phyloP scores from a whole-genome alignment of 2,888 invertebrate species.

The Furcula furcula region DNA sequence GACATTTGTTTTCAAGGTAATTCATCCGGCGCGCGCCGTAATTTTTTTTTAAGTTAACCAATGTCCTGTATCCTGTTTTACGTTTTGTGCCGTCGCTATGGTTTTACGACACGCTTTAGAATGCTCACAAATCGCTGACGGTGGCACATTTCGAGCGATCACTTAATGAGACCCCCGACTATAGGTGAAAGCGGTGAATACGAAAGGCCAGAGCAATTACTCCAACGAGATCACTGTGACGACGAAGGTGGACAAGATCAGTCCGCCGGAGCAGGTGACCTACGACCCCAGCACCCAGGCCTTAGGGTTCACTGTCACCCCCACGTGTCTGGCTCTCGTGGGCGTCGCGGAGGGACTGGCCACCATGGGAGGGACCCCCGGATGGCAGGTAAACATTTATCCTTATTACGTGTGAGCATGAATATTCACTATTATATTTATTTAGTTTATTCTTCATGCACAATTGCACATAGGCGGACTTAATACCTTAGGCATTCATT shows the following conservation, averaged over 20 bases:
- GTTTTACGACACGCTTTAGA: slow-evolving; percentile 43
- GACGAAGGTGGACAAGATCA: slow-evolving; percentile 92
- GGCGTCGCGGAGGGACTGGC: slow-evolving; percentile 88
- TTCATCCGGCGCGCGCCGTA: slow-evolving; percentile 42
- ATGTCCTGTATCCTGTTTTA: slow-evolving; percentile 23
- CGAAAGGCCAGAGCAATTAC: slow-evolving; percentile 92
- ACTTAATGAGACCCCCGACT: slow-evolving; percentile 22
- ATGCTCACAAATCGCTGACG: slow-evolving; percentile 22
- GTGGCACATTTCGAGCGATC: slow-evolving; percentile 10
- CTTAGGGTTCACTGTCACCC: slow-evolving; percentile 89
- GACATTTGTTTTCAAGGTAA: slow-evolving; percentile 79
- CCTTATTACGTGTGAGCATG: no score
- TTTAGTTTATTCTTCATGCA: no score
- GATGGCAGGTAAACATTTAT: slow-evolving; percentile 64
- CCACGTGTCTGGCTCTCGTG: slow-evolving; percentile 89
- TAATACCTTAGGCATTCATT: no score
- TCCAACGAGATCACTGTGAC: slow-evolving; percentile 91
- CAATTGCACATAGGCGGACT: no score
- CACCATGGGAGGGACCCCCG: slow-evolving; percentile 41
- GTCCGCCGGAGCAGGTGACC: slow-evolving; percentile 89
- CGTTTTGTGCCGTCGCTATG: slow-evolving; percentile 47
- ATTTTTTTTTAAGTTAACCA: slow-evolving; percentile 34
- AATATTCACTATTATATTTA: no score
- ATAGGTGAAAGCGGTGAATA: slow-evolving; percentile 92
- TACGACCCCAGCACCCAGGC: slow-evolving; percentile 90